Evolutionary conservation across 1,140 invertebrate genomes (phyloP), one percentile per base, ranked within the genome.

Genomic region (Copidosoma floridanum): DNA sequence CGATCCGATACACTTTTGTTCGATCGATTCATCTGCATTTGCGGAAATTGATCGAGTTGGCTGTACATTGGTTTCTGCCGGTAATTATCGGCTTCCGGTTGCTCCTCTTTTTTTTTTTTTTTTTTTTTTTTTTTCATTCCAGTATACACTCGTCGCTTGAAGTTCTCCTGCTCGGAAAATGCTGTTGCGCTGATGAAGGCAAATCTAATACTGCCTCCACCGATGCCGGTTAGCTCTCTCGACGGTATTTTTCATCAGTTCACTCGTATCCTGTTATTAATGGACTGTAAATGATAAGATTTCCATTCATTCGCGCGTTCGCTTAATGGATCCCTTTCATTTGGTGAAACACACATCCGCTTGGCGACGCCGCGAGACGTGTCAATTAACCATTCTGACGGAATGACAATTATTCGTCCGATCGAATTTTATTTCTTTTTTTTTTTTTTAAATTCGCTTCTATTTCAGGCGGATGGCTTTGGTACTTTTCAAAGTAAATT

Each of bases 181-280:
- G 16, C 46, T 16, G 26, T 41, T 18, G 18, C 18, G 23, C 27
- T 43, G 29, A 23, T 21, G 14, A 48, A 40, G 11, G 23, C 44
- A 40, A 57, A 57, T 59, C 57, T 44, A 59, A 56, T 56, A 29
- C 21, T 26, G 11, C 4, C n/a, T n/a, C n/a, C n/a, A n/a, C n/a
- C n/a, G n/a, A n/a, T 3, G 5, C 10, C 11, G 5, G 21, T 26
- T 21, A 2, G 5, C 48, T 52, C 24, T 12, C 44, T 4, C 44
- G 12, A 29, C 20, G 6, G 40, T 37, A 52, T 52, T 53, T 53
- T 59, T 53, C 53, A 59, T 52, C 52, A 59, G 29, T 1, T n/a
- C n/a, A n/a, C 41, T 37, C 48, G 57, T 53, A 59, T 59, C 57
- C 57, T 59, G 57, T 46, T 59, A 52, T 59, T 52, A 59, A 53